Percentiles rank a stretch among this genome's conserved stretches.
These are phyloP conservation scores for Dusona sp. DNA, from an alignment of 2,888 invertebrate genomes.

Conservation along the genomic window DNA sequence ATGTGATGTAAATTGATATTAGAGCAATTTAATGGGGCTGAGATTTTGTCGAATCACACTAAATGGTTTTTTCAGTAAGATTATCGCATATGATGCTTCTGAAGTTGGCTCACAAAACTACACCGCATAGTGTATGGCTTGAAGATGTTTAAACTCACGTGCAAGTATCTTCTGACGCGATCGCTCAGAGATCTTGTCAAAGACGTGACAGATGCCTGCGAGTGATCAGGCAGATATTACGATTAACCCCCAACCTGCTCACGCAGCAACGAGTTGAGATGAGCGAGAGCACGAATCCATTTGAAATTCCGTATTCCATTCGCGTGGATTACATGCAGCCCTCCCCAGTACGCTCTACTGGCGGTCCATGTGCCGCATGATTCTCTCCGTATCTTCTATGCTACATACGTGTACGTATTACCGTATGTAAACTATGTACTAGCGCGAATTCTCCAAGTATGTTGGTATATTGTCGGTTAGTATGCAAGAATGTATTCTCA, in stretches of 20 bases:
- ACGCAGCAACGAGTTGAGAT: slow-evolving; percentile 71
- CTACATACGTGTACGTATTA: slow-evolving; percentile 14
- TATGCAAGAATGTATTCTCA: slow-evolving; percentile 51
- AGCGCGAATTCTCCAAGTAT: slow-evolving; percentile 35
- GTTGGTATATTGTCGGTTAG: slow-evolving; percentile 28
- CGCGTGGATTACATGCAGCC: slow-evolving; percentile 74
- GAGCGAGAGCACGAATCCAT: slow-evolving; percentile 72
- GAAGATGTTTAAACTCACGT: not conserved
- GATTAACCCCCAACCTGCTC: slow-evolving; percentile 72
- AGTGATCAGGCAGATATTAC: slow-evolving; percentile 75
- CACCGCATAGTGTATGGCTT: not conserved
- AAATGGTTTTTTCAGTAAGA: not conserved
- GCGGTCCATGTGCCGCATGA: slow-evolving; percentile 36
- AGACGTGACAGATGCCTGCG: slow-evolving; percentile 71
- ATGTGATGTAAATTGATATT: not conserved
- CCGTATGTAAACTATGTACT: slow-evolving; percentile 37
- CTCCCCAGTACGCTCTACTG: slow-evolving; percentile 40
- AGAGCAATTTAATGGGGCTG: not conserved
- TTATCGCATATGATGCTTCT: not conserved
- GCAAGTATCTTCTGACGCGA: slow-evolving; percentile 63
- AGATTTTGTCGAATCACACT: not conserved
- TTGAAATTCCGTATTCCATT: slow-evolving; percentile 77
- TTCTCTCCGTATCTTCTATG: slow-evolving; percentile 36
- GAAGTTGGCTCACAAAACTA: not conserved
- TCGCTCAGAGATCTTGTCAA: slow-evolving; percentile 76